Base-by-base conservation (phyloP, 2,797 vertebrate species). In the Periophthalmus magnuspinnatus region DNA sequence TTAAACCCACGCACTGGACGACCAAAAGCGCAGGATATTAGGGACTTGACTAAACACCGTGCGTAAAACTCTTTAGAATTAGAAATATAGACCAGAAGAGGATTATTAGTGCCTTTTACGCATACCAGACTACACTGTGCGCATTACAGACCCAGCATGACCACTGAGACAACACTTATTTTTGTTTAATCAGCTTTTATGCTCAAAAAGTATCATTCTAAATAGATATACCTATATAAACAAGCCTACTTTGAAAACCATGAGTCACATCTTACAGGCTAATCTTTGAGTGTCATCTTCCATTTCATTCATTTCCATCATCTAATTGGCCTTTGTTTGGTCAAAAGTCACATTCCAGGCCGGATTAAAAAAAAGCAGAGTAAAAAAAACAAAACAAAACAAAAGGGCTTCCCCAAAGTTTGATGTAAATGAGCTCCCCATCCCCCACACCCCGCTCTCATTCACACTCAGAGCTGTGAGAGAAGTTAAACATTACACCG, bases 1-100 rank as follows among this genome's bases (percentile, higher is more conserved):
- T 94, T 82, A 92, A 94, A 94, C 64, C 71, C 67, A 78, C 71
- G 76, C 78, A 28, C 38, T 64, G 58, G 0, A 14, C 14, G 32
- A 10, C 62, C 0, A 0, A 41, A 14, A 63, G 28, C 68, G 48
- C 10, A 6, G 19, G 28, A 13, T 17, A 5, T 5, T 7, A 22
- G 50, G 2, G 33, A 32, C 17, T 65, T 65, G 32, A 48, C 6
- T 11, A 16, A 47, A 64, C 62, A 16, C 2, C 1, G 62, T 32
- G 62, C 62, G 21, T 28, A 28, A 28, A 24, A 6, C 33, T 21
- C 41, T 16, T n/a, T n/a, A 19, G 1, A 6, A 13, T 34, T 34
- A 24, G 2, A 16, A 38, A 47, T 17, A 47, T 24, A 45, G 2
- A 61, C 19, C 2, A 24, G 14, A 17, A 14, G 28, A 17, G 1